Evolutionary conservation across 1,140 invertebrate species (phyloP), one percentile per base, ranked within the genome.

Genomic region (Drosophila parvula): DNA sequence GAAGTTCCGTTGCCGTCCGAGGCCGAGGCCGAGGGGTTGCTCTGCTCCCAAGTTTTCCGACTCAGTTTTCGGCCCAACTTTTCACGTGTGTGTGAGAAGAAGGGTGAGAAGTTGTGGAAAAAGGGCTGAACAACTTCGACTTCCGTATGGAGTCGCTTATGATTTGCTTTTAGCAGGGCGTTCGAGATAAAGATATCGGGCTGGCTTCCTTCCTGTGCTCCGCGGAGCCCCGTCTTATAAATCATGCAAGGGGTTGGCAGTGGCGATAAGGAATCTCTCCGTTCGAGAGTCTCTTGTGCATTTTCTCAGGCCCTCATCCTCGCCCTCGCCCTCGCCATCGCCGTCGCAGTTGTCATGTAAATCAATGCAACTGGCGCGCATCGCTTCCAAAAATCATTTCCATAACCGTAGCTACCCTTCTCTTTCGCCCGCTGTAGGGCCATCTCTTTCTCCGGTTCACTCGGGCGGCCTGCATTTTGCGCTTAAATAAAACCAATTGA

Each of bases 401-500:
- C 83, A 53, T 53, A 53, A 53, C 32, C 51, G 51, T 6, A 38
- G 51, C 36, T 34, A 53, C 51, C 51, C 32, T 14, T 53, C 34
- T 10, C 51, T 18, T 12, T 14, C 34, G 5, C 38, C 38, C 48
- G 2, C 28, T 38, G 18, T 14, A 38, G n/a, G 22, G 22, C 22
- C 22, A 22, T 50, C 40, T 43, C 34, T 40, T 32, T 56, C 22
- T 10, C 40, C 10, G 32, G 38, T 43, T 70, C 22, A 30, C 7
- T 59, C 43, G 22, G 43, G 38, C 53, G 67, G 76, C 76, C 83
- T 77, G 79, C 83, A 82, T 88, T 88, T 86, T 68, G 53, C 79
- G 83, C 84, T 79, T 83, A 79, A 88, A 79, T 60, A 70, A 86
- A 86, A 83, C 79, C 83, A 88, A 88, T 86, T 79, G 83, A 86